A percentile compares a stretch with the other conserved stretches of the same genome.
These are phyloP conservation scores for Brachionus manjavacas DNA, from an alignment of 1,140 invertebrate genomes.

Conservation along the genomic window DNA sequence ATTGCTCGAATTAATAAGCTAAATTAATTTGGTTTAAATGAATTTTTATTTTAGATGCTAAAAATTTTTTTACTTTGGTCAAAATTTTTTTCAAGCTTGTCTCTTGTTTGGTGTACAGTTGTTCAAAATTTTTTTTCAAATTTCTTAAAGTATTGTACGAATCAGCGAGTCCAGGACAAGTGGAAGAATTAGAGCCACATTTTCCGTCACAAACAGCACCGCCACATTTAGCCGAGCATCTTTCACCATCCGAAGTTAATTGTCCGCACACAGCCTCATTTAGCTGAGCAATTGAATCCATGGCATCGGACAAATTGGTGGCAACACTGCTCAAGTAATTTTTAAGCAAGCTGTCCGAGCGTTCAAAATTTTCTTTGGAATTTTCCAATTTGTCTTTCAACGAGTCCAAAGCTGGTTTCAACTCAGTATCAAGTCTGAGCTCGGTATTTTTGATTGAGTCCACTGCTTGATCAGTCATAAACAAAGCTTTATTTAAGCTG, in stretches of 20 bases:
- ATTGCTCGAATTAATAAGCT: slow-evolving; percentile 39
- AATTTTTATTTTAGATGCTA: neutral
- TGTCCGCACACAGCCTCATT: slow-evolving; percentile 32
- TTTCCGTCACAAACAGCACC: slow-evolving; percentile 34
- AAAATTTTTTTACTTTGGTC: neutral
- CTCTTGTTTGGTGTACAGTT: neutral
- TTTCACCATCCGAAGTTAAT: neutral
- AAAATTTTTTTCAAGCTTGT: slow-evolving; percentile 36
- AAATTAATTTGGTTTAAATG: neutral
- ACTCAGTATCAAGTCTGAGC: neutral
- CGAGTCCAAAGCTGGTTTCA: neutral
- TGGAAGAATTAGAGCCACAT: slow-evolving; percentile 13
- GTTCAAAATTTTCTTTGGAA: slow-evolving; percentile 29
- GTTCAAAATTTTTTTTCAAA: slow-evolving; percentile 12
- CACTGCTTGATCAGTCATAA: neutral
- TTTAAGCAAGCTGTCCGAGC: neutral
- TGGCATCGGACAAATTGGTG: neutral
- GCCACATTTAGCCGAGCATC: slow-evolving; percentile 25
- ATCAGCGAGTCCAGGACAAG: slow-evolving; percentile 24
- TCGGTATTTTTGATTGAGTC: neutral
- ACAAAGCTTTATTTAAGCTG: slow-evolving; percentile 16
- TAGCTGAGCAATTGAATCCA: neutral
- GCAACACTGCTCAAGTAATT: neutral
- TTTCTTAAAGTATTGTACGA: neutral
- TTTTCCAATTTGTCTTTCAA: slow-evolving; percentile 18